A percentile compares a stretch with the other conserved stretches of the same genome.
Evolutionary conservation across 2,113 vertebrate species (phyloP).

Genomic region (Ictalurus furcatus): DNA sequence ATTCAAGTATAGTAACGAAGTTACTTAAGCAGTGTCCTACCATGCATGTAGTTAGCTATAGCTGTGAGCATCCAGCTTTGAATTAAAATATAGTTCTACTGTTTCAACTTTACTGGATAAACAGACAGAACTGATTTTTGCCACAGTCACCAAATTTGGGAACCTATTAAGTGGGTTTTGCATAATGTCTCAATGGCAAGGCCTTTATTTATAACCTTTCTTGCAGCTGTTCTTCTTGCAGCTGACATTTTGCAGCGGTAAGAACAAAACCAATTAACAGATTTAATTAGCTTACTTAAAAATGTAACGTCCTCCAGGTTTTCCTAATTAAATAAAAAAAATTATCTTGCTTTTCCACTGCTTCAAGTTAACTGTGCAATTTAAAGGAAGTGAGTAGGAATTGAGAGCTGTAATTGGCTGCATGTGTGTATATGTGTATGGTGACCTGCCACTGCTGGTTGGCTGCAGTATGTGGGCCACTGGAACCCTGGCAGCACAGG

Average conservation of each 20-base stretch:
- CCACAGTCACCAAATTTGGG: neutral
- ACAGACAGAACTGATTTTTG: neutral
- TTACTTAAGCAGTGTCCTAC: neutral
- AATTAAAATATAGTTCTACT: too few species aligned
- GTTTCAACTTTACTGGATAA: too few species aligned
- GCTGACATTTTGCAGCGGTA: neutral
- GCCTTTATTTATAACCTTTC: neutral
- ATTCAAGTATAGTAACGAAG: neutral
- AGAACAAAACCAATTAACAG: neutral
- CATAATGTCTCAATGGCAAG: neutral
- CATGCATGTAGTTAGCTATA: neutral
- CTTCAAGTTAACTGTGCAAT: slow-evolving; percentile 5
- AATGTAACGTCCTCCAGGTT: slow-evolving; percentile 4
- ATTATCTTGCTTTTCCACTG: neutral
- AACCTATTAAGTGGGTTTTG: neutral
- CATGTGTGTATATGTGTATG: slow-evolving; percentile 29
- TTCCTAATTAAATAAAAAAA: slow-evolving; percentile 21
- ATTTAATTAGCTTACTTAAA: slow-evolving; percentile 7
- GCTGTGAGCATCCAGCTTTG: too few species aligned
- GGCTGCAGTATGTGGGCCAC: slow-evolving; percentile 41
- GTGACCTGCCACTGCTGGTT: slow-evolving; percentile 4
- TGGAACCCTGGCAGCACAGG: slow-evolving; percentile 55
- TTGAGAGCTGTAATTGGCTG: slow-evolving; percentile 34
- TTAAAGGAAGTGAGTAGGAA: slow-evolving; percentile 21
- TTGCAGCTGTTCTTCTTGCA: slow-evolving; percentile 2